Evolutionary conservation across 2,888 invertebrate genomes (phyloP).

Genomic region (Noctua comes): DNA sequence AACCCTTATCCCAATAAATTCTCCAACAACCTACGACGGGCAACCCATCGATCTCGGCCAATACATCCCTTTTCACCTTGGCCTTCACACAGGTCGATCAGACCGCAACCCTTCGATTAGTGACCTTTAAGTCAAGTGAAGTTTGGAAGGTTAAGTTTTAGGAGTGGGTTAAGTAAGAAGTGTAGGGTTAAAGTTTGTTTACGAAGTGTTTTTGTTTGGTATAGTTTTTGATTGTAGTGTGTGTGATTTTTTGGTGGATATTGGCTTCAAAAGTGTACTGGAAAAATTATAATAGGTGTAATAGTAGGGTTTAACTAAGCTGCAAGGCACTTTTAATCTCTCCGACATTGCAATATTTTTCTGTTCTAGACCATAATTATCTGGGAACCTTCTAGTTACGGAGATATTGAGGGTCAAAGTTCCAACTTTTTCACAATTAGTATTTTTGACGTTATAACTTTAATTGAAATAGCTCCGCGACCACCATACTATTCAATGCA

Average conservation of each 20-base stretch:
- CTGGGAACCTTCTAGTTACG: too few relatives aligned
- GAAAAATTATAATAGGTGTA: too few relatives aligned
- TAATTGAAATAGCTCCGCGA: too few relatives aligned
- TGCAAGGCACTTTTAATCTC: too few relatives aligned
- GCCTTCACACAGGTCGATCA: conserved; percentile 52
- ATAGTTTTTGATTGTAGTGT: background rate
- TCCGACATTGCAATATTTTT: too few relatives aligned
- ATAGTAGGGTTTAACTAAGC: too few relatives aligned
- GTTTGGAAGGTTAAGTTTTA: conserved; percentile 61
- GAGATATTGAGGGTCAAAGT: too few relatives aligned
- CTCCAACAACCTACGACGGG: background rate
- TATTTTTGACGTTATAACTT: too few relatives aligned
- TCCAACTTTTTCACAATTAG: too few relatives aligned
- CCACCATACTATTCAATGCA: too few relatives aligned
- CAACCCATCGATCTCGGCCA: conserved; percentile 55
- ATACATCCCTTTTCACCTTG: conserved; percentile 58
- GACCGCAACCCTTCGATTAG: conserved; percentile 62
- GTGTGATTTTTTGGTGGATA: background rate
- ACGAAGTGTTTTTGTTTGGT: conserved; percentile 7
- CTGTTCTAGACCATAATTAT: too few relatives aligned
- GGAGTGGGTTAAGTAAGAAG: conserved; percentile 42
- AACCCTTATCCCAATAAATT: conserved; percentile 62
- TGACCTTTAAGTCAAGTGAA: conserved; percentile 59
- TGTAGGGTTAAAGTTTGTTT: conserved; percentile 27
- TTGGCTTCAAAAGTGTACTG: background rate